Conservation (phyloP, 2,797 vertebrate species). For the Labroides dimidiatus region DNA sequence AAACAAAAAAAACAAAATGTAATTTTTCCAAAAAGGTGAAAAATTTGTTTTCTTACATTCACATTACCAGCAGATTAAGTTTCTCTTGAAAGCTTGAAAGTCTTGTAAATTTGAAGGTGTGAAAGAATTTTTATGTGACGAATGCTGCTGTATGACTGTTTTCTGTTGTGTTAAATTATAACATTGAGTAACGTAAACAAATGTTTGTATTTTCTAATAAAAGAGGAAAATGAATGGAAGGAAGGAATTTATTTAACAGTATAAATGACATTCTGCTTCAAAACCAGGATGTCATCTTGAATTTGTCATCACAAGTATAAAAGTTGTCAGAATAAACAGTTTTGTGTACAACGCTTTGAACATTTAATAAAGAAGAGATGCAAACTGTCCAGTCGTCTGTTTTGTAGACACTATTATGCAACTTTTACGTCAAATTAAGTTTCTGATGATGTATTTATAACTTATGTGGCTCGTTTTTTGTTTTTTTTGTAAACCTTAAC, state of each 20-base stretch:
- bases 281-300: no score
- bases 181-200: not conserved
- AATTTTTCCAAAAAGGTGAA: no score
- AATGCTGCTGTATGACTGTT: conserved; percentile 2
- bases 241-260: no score
- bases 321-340: not conserved
- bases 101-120: conserved; percentile 19
- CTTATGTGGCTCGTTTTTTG: no score
- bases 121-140: conserved; percentile 10
- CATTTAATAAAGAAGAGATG: conserved; percentile 12
- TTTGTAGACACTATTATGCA: not conserved
- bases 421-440: not conserved
- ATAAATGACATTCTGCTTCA: no score
- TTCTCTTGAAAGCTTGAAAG: not conserved
- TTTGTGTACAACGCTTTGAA: conserved; percentile 23
- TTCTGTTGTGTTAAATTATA: conserved; percentile 25
- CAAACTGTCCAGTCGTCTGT: conserved; percentile 5
- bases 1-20: not conserved
- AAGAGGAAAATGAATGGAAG: not conserved
- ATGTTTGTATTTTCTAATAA: conserved; percentile 31
- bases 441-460: no score
- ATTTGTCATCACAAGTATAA: not conserved
- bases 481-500: no score
- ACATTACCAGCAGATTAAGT: no score
- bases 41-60: no score